A percentile compares a stretch with the other conserved stretches of the same genome.
Evolutionary conservation across 2,888 invertebrate genomes (phyloP).

Genomic region (Thereva unica): DNA sequence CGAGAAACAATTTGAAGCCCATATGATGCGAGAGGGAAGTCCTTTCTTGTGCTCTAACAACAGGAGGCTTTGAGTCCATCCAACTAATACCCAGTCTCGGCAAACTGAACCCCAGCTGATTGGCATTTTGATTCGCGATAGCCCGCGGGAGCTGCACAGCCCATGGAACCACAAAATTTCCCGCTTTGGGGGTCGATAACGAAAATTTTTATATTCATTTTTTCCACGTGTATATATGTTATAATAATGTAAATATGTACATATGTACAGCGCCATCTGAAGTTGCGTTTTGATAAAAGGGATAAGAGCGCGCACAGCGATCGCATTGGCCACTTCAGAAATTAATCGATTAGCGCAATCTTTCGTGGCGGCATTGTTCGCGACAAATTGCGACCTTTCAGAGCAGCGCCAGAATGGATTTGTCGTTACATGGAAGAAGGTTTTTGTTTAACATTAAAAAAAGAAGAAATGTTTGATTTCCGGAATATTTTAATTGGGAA

Average conservation of each 20-base stretch:
- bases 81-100: background rate
- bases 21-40: slow-evolving; percentile 35
- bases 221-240: background rate
- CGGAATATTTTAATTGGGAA: too few species aligned
- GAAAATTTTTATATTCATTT: background rate
- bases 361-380: slow-evolving; percentile 8
- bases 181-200: slow-evolving; percentile 24
- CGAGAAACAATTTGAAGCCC: slow-evolving; percentile 36
- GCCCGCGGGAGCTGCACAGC: too few species aligned
- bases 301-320: slow-evolving; percentile 4
- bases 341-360: slow-evolving; percentile 36
- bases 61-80: slow-evolving; percentile 20
- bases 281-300: background rate
- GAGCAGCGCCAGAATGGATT: slow-evolving; percentile 19
- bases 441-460: background rate
- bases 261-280: background rate
- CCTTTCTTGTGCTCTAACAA: slow-evolving; percentile 19
- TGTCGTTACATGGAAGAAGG: slow-evolving; percentile 15
- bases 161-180: slow-evolving; percentile 22
- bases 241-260: too few species aligned
- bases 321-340: slow-evolving; percentile 34
- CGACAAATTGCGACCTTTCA: slow-evolving; percentile 8
- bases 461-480: background rate
- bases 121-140: too few species aligned
- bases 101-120: too few species aligned